Evolutionary conservation across 2,888 invertebrate genomes (phyloP), one percentile per base, ranked within the genome.

Genomic region (Dioctria rufipes): DNA sequence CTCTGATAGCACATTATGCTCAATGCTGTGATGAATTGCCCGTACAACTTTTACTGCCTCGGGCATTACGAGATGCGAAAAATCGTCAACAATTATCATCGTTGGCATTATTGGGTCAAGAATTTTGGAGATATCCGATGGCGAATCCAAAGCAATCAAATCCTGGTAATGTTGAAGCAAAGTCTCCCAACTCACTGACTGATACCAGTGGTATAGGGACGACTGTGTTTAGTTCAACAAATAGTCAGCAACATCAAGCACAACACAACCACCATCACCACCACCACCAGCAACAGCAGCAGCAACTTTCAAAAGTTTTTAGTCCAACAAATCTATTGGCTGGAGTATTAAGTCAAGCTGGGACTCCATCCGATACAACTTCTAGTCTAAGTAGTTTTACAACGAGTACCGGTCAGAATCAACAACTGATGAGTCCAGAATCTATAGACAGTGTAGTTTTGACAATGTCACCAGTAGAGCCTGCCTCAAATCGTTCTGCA

Each of bases 11-110:
- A 78, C 96, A 98, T 90, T 98, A 98, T 89, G 95, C 96, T 78
- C 95, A 95, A 87, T 96, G 96, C 90, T 97, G 96, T 90, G 97
- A 97, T 89, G 98, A 98, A 90, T 91, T 98, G 86, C 98, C 98
- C 82, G 96, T 97, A 80, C 95, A 95, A 89, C 91, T 98, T 84
- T 93, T 93, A 84, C 90, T 98, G 86, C 97, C 98, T 63, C 92
- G 94, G 84, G 94, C 96, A 46, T 93, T 98, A 85, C 92, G 95
- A 78, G 95, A 96, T 84, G 97, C 97, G 71, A 95, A 94, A 88
- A 96, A 96, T 86, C 93, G 97, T 61, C 96, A 97, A 88, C 96
- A 97, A 87, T 92, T 98, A 69, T 95, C 95, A 71, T 97, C 97
- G 2, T 90, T 98, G 78, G 97, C 98, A 5, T 91, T 98, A 83